phyloP scores from a whole-genome alignment of 2,113 vertebrate genomes.

The Eretmodus cyanostictus region DNA sequence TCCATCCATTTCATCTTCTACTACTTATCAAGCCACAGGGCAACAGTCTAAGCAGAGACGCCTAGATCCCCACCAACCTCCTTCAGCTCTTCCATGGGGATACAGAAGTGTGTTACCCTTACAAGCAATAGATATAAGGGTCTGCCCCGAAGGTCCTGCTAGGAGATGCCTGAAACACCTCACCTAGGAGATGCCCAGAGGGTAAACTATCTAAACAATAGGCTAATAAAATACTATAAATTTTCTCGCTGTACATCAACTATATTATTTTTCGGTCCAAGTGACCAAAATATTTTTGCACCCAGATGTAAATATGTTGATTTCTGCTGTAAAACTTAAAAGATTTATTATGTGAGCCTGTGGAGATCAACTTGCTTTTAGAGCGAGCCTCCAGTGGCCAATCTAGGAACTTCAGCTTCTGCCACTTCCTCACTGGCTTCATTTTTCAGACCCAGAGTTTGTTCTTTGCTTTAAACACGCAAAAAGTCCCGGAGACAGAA shows the following conservation, averaged over 20 bases:
- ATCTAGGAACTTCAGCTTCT: neutral
- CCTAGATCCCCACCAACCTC: rapidly evolving
- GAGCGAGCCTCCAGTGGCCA: neutral
- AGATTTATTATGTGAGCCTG: neutral
- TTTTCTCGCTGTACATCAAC: rapidly evolving
- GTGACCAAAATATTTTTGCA: neutral
- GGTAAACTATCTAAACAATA: neutral
- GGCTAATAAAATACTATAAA: neutral
- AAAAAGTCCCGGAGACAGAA: rapidly evolving
- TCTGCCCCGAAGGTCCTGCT: rapidly evolving
- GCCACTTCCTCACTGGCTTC: neutral
- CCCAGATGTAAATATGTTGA: neutral
- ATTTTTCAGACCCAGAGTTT: neutral
- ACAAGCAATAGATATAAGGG: neutral
- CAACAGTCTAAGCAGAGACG: neutral
- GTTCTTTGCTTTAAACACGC: neutral
- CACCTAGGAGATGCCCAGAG: neutral
- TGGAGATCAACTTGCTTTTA: neutral
- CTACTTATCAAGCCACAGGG: neutral
- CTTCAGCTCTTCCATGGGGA: neutral
- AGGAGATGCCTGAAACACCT: neutral
- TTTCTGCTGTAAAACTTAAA: neutral
- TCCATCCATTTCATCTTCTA: neutral
- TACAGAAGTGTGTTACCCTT: neutral
- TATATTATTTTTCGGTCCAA: neutral